phyloP scores from a whole-genome alignment of 2,113 vertebrate species.

The Aptenodytes patagonicus region DNA sequence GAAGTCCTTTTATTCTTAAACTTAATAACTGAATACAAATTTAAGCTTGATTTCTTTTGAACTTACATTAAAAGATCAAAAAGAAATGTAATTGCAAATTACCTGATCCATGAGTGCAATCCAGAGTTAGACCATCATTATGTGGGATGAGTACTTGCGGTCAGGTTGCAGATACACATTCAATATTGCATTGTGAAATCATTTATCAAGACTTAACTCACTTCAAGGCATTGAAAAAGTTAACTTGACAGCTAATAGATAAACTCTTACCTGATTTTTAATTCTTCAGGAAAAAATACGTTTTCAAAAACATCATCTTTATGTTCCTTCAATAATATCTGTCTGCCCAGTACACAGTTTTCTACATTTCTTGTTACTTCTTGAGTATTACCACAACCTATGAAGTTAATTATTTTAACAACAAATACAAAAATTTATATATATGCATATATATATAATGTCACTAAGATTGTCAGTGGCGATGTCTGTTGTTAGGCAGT shows the following conservation, averaged over 20 bases:
- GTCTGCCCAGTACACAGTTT: background rate
- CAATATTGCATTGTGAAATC: background rate
- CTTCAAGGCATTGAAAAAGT: background rate
- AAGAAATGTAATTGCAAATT: background rate
- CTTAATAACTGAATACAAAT: background rate
- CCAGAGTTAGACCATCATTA: background rate
- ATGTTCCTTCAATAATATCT: background rate
- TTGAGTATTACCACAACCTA: background rate
- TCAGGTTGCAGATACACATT: background rate
- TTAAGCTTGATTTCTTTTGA: background rate
- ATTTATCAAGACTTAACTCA: background rate
- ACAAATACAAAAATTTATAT: background rate
- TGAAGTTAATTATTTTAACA: background rate
- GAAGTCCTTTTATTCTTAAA: background rate
- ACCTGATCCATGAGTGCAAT: background rate
- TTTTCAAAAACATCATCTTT: background rate
- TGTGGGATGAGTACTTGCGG: background rate
- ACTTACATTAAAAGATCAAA: background rate
- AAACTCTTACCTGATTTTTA: background rate
- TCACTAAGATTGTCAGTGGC: background rate
- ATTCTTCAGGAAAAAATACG: background rate
- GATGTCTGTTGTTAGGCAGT: background rate
- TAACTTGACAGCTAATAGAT: background rate
- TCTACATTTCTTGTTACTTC: background rate
- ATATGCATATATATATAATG: background rate